Evolutionary conservation across 2,113 vertebrate genomes (phyloP).

Genomic region (Rhagologus leucostigma): DNA sequence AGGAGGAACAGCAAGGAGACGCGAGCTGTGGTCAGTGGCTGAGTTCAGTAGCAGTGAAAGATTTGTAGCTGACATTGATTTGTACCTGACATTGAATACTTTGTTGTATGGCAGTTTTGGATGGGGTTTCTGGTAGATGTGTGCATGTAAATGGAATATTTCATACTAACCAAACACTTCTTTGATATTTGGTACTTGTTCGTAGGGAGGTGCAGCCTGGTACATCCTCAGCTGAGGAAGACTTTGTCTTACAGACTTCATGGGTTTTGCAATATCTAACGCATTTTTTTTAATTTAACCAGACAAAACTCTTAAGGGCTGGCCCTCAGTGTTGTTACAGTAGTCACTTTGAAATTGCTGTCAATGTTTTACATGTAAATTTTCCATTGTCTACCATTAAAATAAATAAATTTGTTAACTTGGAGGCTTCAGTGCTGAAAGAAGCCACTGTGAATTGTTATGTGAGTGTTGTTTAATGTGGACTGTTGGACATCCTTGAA

Average conservation of each 20-base stretch:
- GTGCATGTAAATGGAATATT: neutral
- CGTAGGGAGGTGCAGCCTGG: neutral
- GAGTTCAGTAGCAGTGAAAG: neutral
- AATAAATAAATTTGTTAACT: neutral
- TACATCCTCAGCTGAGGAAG: neutral
- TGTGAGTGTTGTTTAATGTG: neutral
- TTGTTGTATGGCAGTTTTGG: neutral
- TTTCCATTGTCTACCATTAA: neutral
- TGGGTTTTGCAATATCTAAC: neutral
- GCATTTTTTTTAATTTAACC: neutral
- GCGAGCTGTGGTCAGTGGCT: neutral
- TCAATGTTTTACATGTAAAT: rapidly evolving
- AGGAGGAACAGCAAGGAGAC: neutral
- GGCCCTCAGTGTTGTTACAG: neutral
- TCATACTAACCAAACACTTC: neutral
- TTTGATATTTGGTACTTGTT: neutral
- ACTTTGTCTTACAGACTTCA: neutral
- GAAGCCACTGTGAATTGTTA: neutral
- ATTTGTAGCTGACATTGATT: too few relatives aligned
- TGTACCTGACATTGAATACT: neutral
- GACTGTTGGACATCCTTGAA: neutral
- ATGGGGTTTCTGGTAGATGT: neutral
- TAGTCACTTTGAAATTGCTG: neutral
- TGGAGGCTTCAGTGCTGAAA: neutral
- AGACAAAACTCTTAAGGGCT: neutral